Evolutionary conservation across 37 sponge, comb jelly and placozoan genomes (phyloP).

Genomic region (Axinella damicornis): DNA sequence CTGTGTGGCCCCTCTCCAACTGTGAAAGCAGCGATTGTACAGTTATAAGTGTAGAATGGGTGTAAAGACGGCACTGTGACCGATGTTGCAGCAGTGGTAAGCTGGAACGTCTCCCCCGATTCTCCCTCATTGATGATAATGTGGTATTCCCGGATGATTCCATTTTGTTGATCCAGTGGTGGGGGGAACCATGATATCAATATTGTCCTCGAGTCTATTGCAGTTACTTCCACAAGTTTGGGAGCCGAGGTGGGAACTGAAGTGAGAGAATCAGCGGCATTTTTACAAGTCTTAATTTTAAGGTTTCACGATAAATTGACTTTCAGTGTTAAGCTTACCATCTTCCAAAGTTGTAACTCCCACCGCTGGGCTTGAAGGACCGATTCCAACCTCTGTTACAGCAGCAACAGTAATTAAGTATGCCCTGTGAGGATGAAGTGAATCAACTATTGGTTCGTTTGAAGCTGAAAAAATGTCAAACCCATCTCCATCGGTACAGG

Average conservation of each 20-base stretch:
- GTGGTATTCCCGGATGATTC: slow-evolving; percentile 37
- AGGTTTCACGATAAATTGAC: no score
- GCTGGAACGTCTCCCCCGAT: not conserved
- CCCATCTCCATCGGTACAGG: no score
- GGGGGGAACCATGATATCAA: slow-evolving; percentile 27
- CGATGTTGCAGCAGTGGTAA: slow-evolving; percentile 2
- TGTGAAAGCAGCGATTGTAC: slow-evolving; percentile 17
- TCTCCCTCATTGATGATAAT: slow-evolving; percentile 35
- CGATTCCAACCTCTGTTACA: no score
- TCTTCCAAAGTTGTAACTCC: no score
- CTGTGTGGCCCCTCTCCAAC: slow-evolving; percentile 42
- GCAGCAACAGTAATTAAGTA: no score
- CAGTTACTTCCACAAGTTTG: not conserved
- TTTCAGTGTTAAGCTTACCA: no score
- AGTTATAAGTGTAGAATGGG: slow-evolving; percentile 34
- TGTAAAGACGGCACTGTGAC: slow-evolving; percentile 29
- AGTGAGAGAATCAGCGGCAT: not conserved
- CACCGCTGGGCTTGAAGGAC: no score
- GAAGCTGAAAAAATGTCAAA: no score
- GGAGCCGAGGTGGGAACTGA: slow-evolving; percentile 29
- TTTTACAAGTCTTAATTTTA: no score
- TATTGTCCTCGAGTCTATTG: not conserved
- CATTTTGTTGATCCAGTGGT: slow-evolving; percentile 14
- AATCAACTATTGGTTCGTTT: no score
- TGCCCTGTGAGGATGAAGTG: no score